Percentiles rank a stretch among this genome's conserved stretches.
Conservation (phyloP, 2,797 vertebrate species). For the Pseudotriccus pelzelni region DNA sequence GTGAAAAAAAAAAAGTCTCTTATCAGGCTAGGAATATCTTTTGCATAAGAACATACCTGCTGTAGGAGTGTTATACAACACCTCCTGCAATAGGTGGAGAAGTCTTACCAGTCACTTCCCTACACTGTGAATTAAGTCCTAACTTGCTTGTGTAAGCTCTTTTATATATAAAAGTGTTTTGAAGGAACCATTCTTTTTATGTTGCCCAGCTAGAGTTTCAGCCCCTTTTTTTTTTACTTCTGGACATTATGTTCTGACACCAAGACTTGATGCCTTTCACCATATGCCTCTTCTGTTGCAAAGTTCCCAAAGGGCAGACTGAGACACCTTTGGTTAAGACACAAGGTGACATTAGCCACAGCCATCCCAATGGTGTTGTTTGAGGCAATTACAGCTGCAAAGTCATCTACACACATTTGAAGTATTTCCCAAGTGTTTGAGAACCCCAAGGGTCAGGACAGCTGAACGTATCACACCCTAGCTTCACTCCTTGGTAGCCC, state of each 20-base stretch:
- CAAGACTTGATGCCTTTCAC: not conserved
- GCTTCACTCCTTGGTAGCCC: not conserved
- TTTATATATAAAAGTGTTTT: not conserved
- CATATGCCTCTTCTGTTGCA: not conserved
- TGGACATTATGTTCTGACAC: not conserved
- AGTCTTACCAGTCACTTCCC: not conserved
- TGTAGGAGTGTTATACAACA: not conserved
- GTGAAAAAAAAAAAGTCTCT: not conserved
- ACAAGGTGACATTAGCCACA: not conserved
- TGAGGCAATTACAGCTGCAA: not conserved
- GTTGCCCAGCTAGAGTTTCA: not conserved
- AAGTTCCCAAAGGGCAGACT: not conserved
- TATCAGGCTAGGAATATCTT: slow-evolving; percentile 9
- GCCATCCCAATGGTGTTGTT: not conserved
- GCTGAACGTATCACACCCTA: not conserved
- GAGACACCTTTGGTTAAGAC: not conserved
- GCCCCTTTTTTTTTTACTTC: not conserved
- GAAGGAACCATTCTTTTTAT: not conserved
- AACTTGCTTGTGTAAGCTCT: not conserved
- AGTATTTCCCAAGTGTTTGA: not conserved
- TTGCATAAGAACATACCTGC: slow-evolving; percentile 1
- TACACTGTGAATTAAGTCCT: not conserved
- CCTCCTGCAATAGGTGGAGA: not conserved
- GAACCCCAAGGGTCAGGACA: not conserved
- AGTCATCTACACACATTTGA: not conserved